Evolutionary conservation across 2,888 invertebrate genomes (phyloP), one percentile per base, ranked within the genome.

Genomic region (Brachypalpus laphriformis): DNA sequence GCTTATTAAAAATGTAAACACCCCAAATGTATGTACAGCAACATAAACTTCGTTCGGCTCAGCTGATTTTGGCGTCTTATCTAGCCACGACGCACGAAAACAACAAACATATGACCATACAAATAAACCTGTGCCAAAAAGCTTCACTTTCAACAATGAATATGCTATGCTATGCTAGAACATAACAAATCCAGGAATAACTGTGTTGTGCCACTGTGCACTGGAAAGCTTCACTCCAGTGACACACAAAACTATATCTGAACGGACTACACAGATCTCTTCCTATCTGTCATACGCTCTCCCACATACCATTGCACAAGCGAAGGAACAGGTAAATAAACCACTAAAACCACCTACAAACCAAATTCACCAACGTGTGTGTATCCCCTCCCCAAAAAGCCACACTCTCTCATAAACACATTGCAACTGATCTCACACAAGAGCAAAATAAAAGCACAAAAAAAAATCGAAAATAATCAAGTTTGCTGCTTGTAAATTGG

Each of bases 201-300:
- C 63, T 71, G 57, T 65, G 57, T 31, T 78, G 63, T 51, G 59
- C 47, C 68, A 51, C 68, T 70, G 54, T 45, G 77, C 77, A 61
- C 9, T 49, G 4, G 2, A 70, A 76, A 82, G 76, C 61, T 78
- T 78, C 78, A 82, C 82, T 82, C 82, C 72, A 82, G 72, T 82
- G 82, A 82, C 82, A 82, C 66, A 82, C 54, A 82, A 82, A 78
- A 82, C 82, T 72, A 78, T 63, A 70, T 63, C 54, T 70, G 54
- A 77, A 77, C 70, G 66, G 47, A 75, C 47, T 4, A 61, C 20
- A 45, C 3, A 75, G 34, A 34, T 63, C 20, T 54, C 11, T 18
- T 61, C 22, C 47, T 18, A 57, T 49, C 37, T 66, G 57, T 66
- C 51, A 40, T 18, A 68, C 16, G 18, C 77, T 70, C 61, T 51